Base-by-base conservation (phyloP, 2,113 vertebrate species). In the Pygoscelis adeliae region DNA sequence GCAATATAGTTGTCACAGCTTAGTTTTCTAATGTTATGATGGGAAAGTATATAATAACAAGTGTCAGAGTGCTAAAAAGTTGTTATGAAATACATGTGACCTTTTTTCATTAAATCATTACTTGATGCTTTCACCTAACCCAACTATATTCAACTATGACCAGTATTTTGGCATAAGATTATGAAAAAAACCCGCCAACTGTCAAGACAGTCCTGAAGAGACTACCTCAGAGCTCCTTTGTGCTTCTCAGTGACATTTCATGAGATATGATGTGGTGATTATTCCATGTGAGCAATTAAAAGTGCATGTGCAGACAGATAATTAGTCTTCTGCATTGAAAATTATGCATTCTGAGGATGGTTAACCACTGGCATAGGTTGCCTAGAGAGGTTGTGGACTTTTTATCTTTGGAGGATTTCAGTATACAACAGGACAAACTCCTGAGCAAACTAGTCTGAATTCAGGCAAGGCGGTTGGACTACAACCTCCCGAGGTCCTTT, bases 301-400 rank as follows among this genome's bases (percentile, higher is more conserved):
- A 69, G 36, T 0, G 1, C 21, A n/a, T 2, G 2, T 47, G 8
- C 20, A 25, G 13, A 20, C 23, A 44, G 23, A 3, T 38, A 50
- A 42, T 67, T 55, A 2, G 25, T 62, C 10, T 38, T 44, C 13
- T n/a, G 10, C 13, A 3, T 3, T 34, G n/a, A 32, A 38, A 72
- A 4, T 14, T 11, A 5, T 8, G 3, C 4, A 6, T 83, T 83
- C 46, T 50, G 49, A 59, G 44, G 29, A 12, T 70, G 40, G 19
- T 36, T 72, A 79, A 32, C 9, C 16, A 5, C 2, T 40, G 50
- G 46, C 40, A 47, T 15, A 32, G 15, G 40, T 8, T 84, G 29
- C 26, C 16, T 58, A 2, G 26, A 12, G 30, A 42, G 27, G 2
- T 6, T 36, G 53, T n/a, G 32, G 56, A 17, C 40, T 78, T 59